phyloP scores from a whole-genome alignment of 2,888 invertebrate genomes.

The Nymphalis urticae region DNA sequence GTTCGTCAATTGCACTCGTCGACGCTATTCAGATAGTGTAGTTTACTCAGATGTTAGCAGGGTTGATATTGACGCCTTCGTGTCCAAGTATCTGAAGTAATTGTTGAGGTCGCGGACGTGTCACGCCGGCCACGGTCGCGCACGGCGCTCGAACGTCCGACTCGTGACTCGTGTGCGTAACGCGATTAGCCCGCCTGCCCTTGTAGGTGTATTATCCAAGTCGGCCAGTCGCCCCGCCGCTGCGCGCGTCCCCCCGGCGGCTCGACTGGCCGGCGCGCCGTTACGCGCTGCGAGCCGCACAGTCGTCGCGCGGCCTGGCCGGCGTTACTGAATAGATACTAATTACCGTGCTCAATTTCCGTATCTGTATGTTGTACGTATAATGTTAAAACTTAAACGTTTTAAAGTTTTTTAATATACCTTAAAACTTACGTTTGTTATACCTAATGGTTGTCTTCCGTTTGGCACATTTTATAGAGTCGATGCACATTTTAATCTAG shows the following conservation, averaged over 20 bases:
- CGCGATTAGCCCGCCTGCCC: constrained; percentile 50
- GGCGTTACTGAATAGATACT: constrained; percentile 66
- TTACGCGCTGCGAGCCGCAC: constrained; percentile 7
- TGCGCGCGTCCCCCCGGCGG: background rate
- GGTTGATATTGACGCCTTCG: constrained; percentile 54
- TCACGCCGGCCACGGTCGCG: constrained; percentile 26
- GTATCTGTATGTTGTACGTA: constrained; percentile 75
- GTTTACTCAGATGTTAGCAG: constrained; percentile 62
- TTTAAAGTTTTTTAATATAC: constrained; percentile 62
- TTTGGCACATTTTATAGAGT: constrained; percentile 77
- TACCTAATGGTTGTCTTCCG: constrained; percentile 86
- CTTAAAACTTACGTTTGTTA: constrained; percentile 91
- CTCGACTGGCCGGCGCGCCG: background rate
- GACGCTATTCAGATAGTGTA: constrained; percentile 73
- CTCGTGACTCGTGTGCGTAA: constrained; percentile 51
- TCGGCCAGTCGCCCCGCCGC: background rate
- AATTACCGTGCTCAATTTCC: constrained; percentile 78
- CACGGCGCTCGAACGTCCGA: constrained; percentile 34
- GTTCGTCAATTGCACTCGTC: constrained; percentile 81
- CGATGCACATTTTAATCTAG: constrained; percentile 71
- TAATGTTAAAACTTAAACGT: constrained; percentile 71
- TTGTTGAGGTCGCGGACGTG: constrained; percentile 53
- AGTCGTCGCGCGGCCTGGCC: constrained; percentile 4
- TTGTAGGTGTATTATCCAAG: constrained; percentile 5
- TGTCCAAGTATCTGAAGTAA: constrained; percentile 44